phyloP scores from a whole-genome alignment of 2,888 invertebrate genomes.

The Macrosiphum euphorbiae region DNA sequence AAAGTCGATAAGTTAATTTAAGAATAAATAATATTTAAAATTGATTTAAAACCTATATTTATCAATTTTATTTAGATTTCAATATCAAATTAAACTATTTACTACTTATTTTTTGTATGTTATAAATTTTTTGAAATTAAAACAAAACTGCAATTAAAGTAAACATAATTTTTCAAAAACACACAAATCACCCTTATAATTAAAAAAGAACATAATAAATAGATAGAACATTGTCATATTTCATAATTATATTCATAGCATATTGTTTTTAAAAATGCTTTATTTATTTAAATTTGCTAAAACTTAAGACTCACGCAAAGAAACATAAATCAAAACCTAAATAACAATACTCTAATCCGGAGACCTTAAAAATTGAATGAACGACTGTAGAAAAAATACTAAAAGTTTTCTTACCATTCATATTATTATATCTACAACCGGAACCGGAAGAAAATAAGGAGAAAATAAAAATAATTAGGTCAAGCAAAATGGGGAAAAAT shows the following conservation, averaged over 20 bases:
- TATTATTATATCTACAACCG: not conserved
- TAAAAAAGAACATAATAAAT: not conserved
- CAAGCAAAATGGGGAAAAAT: not conserved
- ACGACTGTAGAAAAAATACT: slow-evolving; percentile 17
- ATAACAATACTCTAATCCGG: not conserved
- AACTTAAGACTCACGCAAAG: slow-evolving; percentile 20
- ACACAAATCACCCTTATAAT: slow-evolving; percentile 10
- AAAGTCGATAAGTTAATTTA: not conserved
- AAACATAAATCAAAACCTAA: slow-evolving; percentile 32
- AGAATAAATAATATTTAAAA: not conserved
- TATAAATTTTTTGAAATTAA: not conserved
- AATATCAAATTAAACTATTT: not conserved
- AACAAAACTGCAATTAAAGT: not conserved
- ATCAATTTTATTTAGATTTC: not conserved
- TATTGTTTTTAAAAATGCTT: slow-evolving; percentile 27
- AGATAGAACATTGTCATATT: not conserved
- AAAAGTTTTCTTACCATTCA: slow-evolving; percentile 19
- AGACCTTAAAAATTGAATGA: slow-evolving; percentile 15
- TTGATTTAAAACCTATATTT: not conserved
- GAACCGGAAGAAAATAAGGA: not conserved
- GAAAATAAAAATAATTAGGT: slow-evolving; percentile 29
- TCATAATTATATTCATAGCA: slow-evolving; percentile 18
- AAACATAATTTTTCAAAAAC: not conserved
- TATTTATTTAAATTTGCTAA: slow-evolving; percentile 10
- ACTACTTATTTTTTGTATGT: not conserved